Evolutionary conservation across 2,888 invertebrate genomes (phyloP), one percentile per base, ranked within the genome.

Genomic region (Thumatha senex): DNA sequence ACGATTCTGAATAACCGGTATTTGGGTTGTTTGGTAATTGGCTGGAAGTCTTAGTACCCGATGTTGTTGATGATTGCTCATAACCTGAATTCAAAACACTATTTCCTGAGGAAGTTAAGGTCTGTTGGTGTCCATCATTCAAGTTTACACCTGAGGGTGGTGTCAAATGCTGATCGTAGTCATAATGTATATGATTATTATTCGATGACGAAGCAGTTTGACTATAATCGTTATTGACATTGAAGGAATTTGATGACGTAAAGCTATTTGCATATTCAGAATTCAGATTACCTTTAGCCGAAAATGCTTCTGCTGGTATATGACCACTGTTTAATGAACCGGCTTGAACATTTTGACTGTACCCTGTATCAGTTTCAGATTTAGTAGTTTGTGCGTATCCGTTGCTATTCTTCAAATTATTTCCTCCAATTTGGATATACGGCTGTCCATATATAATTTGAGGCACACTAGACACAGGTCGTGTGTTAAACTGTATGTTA

Each of bases 61-160:
- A 14, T 18, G 30, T 10, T 7, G 24, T 9, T 33, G 34, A 35
- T 34, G 30, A 35, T 18, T 46, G 48, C 0, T 14, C n/a, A 7
- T 42, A 41, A 8, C 35, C 48, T 48, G 39, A 18, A 43, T 49
- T 47, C 1, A 31, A n/a, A 36, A 43, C 33, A 30, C 29, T 31
- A 41, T 13, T 41, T n/a, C 5, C 14, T 33, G 40, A 38, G 15
- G 33, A 33, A 11, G 40, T 24, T 30, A 33, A 7, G 3, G 24
- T 38, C 13, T 51, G 35, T n/a, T 18, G 10, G 24, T 47, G 49
- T 29, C 47, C 46, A 15, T 46, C 51, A 13, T 51, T 49, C 4
- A 31, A 13, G 8, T 33, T 13, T 4, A 13, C 31, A 7, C 18
- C 11, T 10, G 7, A 31, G 2, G 31, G 1, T 31, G 39, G 15